Base-by-base conservation (phyloP, 2,888 invertebrate species). In the Ectemnius lituratus region DNA sequence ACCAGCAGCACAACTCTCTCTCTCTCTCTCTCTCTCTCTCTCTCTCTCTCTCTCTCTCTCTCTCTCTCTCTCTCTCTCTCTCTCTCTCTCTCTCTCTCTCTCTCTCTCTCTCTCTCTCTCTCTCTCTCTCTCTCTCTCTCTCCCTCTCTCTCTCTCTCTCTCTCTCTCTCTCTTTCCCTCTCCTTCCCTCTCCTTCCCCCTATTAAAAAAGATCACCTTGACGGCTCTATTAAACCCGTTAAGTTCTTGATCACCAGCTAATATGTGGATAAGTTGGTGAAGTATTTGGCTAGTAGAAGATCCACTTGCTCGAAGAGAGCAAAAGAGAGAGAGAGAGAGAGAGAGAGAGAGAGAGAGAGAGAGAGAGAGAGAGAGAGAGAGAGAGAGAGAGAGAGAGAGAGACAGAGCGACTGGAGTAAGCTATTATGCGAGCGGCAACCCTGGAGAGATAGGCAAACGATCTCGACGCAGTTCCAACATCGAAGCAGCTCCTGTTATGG, bases 161-260 rank as follows among this genome's bases (percentile, higher is more conserved):
- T 0, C 3, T 23, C 23, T 23, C 23, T 23, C 23, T 23, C 2
- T 23, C 23, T 23, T n/a, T n/a, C n/a, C n/a, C n/a, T n/a, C n/a
- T n/a, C n/a, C n/a, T n/a, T n/a, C 23, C 23, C 23, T 23, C 23
- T 23, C 23, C 23, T 23, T 81, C 79, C 77, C 71, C 65, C 67
- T 67, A 56, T 69, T 73, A 63, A 71, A 78, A 68, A 73, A 67
- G 49, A 23, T 58, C 59, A 70, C 70, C 78, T 74, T 80, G 70
- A 67, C 73, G 78, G 28, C 49, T 20, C 76, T 64, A 78, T 77
- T 74, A 70, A 68, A 73, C 75, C 71, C 64, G 76, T 78, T 74
- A 76, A 76, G 27, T 62, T 23, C 23, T 23, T 23, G 23, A 56
- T 69, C 52, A 72, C 67, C 65, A 68, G 23, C 65, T 62, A 11